Evolutionary conservation across 2,113 vertebrate species (phyloP).

Genomic region (Podiceps cristatus): DNA sequence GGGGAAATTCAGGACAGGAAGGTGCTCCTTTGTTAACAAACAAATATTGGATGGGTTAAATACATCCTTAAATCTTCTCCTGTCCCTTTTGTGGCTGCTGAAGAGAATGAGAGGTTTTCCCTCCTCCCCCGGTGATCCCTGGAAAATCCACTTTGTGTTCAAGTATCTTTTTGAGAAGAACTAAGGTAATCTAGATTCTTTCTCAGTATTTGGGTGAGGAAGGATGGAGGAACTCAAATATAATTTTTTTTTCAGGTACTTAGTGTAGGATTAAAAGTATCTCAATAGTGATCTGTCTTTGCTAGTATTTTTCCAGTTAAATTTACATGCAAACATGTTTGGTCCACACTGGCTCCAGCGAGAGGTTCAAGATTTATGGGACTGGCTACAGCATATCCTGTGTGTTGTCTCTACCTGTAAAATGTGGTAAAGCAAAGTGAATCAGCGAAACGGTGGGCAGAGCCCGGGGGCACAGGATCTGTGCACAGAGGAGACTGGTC

Average conservation of each 20-base stretch:
- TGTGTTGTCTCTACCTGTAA: background rate
- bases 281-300: background rate
- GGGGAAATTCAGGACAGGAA: background rate
- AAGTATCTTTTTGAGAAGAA: background rate
- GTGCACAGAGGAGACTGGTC: background rate
- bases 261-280: background rate
- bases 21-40: background rate
- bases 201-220: background rate
- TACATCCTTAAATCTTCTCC: background rate
- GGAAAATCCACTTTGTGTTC: background rate
- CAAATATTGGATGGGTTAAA: background rate
- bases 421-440: background rate
- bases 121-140: background rate
- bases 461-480: background rate
- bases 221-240: background rate
- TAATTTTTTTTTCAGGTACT: background rate
- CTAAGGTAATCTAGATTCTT: background rate
- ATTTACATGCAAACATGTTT: background rate
- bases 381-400: background rate
- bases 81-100: background rate
- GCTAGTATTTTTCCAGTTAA: background rate
- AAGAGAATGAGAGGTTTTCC: background rate
- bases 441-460: background rate
- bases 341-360: background rate
- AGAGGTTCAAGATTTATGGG: background rate